Conservation (phyloP, 2,113 vertebrate genomes). For the Miniopterus natalensis region DNA sequence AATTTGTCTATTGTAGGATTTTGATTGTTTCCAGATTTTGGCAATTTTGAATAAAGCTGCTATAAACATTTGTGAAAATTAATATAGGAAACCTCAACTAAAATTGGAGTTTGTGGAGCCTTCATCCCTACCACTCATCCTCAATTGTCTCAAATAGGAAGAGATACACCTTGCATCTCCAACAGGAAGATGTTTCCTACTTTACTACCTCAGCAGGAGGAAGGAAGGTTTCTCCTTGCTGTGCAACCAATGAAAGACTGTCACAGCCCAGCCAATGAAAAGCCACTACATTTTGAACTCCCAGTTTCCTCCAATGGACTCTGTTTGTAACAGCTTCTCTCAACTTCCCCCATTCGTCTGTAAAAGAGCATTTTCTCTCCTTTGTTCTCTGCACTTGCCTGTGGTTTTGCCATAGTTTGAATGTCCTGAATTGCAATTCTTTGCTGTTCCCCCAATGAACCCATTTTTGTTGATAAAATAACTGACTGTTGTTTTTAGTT, state of each 20-base stretch:
- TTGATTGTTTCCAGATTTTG: no score
- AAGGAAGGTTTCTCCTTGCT: neutral
- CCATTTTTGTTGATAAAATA: neutral
- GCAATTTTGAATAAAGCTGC: no score
- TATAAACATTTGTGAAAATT: no score
- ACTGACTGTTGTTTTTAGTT: neutral
- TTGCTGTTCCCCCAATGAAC: neutral
- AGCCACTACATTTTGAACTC: neutral
- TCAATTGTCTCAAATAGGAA: no score
- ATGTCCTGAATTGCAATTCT: neutral
- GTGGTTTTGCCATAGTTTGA: neutral
- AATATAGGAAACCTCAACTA: no score
- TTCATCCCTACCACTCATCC: no score
- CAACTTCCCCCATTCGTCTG: no score
- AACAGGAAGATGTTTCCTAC: no score
- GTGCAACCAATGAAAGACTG: neutral
- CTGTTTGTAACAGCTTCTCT: neutral
- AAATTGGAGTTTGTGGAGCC: no score
- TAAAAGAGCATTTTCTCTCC: neutral
- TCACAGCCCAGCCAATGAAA: neutral
- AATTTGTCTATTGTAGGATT: no score
- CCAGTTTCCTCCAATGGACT: neutral
- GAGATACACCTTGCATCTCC: no score
- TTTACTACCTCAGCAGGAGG: no score
- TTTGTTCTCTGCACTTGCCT: neutral